Base-by-base conservation (phyloP, 2,113 vertebrate genomes). In the Acrocephalus arundinaceus region DNA sequence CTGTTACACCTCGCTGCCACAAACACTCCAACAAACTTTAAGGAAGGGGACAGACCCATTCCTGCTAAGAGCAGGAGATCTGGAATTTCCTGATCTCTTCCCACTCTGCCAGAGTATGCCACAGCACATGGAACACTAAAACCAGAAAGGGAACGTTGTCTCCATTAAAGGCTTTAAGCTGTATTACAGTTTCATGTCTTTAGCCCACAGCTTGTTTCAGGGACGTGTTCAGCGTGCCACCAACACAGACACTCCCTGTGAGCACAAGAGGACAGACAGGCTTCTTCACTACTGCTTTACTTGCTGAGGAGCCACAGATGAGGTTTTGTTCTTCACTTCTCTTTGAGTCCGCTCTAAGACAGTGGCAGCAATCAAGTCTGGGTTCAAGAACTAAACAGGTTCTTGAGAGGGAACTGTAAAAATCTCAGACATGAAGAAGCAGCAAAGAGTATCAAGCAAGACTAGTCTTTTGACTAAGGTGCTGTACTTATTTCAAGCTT, bases 171-270 rank as follows among this genome's bases (percentile, higher is more conserved):
- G n/a, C 23, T 88, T 54, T 20, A 71, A 33, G 22, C 6, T 33
- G 7, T 3, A 43, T 24, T 7, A 39, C 2, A 41, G 13, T 15
- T 39, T 33, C 30, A 30, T 0, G 1, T 20, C 33, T 39, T 33
- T 2, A 82, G 28, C 10, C 23, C 22, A 15, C 7, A 51, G 48
- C 7, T 43, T 21, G 37, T 52, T 19, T 16, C 3, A 20, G 22
- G 15, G 52, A 27, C 27, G 3, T 13, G 24, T 1, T 18, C 23
- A 51, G 28, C 0, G 2, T 43, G 39, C 9, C 70, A 51, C 23
- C 43, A 67, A 13, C 43, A n/a, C 23, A 23, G 21, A 28, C 16
- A 11, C 37, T 33, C 20, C 5, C 9, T 24, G 12, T 0, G 22
- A 59, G 49, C 1, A 66, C 1, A 5, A 31, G 27, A 11, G n/a